Percentiles rank a stretch among this genome's conserved stretches.
Evolutionary conservation across 1,140 invertebrate species (phyloP).

Genomic region (Drosophila suzukii): DNA sequence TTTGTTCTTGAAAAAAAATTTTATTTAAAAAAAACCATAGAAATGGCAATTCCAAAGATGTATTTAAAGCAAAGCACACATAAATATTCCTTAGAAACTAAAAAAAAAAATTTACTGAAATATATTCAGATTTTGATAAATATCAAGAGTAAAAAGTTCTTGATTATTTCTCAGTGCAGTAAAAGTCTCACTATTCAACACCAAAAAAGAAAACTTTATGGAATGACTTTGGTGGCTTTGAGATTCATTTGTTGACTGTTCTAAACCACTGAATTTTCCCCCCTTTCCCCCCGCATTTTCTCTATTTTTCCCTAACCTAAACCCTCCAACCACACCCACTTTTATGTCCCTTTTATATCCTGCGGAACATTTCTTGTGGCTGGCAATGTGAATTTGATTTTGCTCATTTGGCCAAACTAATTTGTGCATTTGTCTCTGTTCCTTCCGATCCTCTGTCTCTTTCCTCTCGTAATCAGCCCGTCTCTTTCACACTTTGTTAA

Average conservation of each 20-base stretch:
- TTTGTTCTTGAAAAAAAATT: too few relatives aligned
- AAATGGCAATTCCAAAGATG: too few relatives aligned
- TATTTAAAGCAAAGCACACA: too few relatives aligned
- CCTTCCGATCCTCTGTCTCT: neutral
- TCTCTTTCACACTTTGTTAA: slow-evolving; percentile 39
- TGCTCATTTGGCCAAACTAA: slow-evolving; percentile 60
- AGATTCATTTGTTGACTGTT: slow-evolving; percentile 32
- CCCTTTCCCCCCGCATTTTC: neutral
- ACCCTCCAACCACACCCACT: neutral
- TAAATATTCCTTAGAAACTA: too few relatives aligned
- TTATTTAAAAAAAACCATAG: too few relatives aligned
- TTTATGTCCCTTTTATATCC: slow-evolving; percentile 11
- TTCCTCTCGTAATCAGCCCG: slow-evolving; percentile 2
- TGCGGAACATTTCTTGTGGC: slow-evolving; percentile 50
- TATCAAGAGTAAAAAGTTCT: neutral
- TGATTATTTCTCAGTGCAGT: neutral
- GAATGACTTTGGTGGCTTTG: slow-evolving; percentile 5
- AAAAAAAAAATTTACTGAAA: too few relatives aligned
- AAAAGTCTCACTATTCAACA: neutral
- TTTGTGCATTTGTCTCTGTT: slow-evolving; percentile 35
- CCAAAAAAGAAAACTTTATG: neutral
- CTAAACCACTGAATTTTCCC: neutral
- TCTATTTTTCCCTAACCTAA: neutral
- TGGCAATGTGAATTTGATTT: slow-evolving; percentile 55
- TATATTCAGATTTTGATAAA: neutral